Base-by-base conservation (phyloP, 2,888 invertebrate genomes). In the Myopa tessellatipennis region DNA sequence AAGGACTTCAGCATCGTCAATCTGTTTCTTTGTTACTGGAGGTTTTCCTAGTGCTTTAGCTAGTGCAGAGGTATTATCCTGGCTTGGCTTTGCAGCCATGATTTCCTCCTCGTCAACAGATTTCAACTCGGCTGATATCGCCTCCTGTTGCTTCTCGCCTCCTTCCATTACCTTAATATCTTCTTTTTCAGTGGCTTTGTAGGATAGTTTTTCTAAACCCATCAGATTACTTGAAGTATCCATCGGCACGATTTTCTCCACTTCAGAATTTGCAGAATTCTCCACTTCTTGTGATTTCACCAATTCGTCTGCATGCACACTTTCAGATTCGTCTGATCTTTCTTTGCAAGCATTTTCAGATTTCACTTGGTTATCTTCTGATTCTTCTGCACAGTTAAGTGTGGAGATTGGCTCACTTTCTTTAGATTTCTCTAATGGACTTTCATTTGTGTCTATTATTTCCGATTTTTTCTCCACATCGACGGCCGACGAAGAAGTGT, bases 1-100 rank as follows among this genome's bases (percentile, higher is more conserved):
- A 1, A 89, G 83, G 52, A 86, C 81, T 76, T 84, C 84, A 18
- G 83, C 77, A 77, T 84, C 80, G 36, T 77, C 67, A 6, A 50
- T 60, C 69, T 55, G 38, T 61, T 74, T 76, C 69, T 55, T 18
- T 26, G 74, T 18, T 4, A 12, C 38, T 34, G 36, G 26, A 36
- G 73, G 16, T 69, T 69, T 45, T 26, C 61, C 69, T 7, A 50
- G 40, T 18, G 55, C 34, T n/a, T 58, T 58, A 16, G 68, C 18
- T 45, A 38, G n/a, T 14, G 34, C 52, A 45, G 58, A 52, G 55
- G 65, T 14, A 61, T 16, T 50, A n/a, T 58, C 55, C n/a, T 58
- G 55, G 38, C 10, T 73, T 12, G 18, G 16, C 34, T 73, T 63
- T n/a, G 40, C 55, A 6, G 55, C 16, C 34, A 34, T 3, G 34